phyloP scores from a whole-genome alignment of 1,140 invertebrate species.

The Leptopilina clavipes region DNA sequence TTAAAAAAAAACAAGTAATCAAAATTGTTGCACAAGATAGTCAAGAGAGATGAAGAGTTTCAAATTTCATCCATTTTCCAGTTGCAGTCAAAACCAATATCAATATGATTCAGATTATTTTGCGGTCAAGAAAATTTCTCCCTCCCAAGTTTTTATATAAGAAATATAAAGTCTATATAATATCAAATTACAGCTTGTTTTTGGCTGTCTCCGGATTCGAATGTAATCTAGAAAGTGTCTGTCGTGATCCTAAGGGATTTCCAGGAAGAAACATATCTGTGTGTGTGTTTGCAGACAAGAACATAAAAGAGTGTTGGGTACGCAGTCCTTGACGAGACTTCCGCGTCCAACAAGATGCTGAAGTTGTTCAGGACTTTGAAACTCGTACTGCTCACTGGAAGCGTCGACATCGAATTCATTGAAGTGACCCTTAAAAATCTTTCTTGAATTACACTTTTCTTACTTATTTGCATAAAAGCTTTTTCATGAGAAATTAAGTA shows the following conservation, averaged over 20 bases:
- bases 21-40: background rate
- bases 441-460: no score
- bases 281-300: conserved; percentile 23
- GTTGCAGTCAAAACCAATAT: background rate
- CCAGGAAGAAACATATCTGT: conserved; percentile 4
- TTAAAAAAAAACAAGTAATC: background rate
- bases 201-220: conserved; percentile 44
- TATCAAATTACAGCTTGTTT: conserved; percentile 50
- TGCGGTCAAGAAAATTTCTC: background rate
- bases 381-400: conserved; percentile 37
- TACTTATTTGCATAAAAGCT: background rate
- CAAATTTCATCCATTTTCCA: background rate
- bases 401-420: conserved; percentile 36
- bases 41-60: background rate
- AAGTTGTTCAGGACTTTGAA: conserved; percentile 44
- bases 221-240: conserved; percentile 68
- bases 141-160: conserved; percentile 36
- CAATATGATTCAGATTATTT: conserved; percentile 11
- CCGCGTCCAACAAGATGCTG: conserved; percentile 3
- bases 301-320: background rate
- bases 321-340: background rate
- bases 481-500: no score
- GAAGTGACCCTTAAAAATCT: conserved; percentile 30
- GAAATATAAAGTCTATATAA: conserved; percentile 23
- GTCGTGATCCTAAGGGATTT: conserved; percentile 54